These are phyloP conservation scores for Lithophane leautieri DNA, from an alignment of 2,888 invertebrate species.

Conservation along the genomic window DNA sequence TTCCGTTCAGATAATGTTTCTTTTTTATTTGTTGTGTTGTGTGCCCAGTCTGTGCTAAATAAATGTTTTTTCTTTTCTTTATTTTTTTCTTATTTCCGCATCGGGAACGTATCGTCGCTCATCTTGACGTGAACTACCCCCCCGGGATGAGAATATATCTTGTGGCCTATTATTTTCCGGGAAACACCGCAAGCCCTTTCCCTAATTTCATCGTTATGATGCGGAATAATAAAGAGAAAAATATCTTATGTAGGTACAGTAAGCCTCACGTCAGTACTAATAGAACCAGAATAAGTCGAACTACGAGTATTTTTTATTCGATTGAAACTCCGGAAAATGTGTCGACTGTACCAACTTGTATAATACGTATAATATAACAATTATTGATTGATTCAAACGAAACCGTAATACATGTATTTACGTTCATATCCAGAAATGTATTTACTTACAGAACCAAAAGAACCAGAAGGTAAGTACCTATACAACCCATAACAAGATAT, in stretches of 20 bases:
- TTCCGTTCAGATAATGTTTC: too few relatives aligned
- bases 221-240: constrained; percentile 39
- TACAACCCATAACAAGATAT: neutral
- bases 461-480: too few relatives aligned
- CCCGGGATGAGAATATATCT: constrained; percentile 24
- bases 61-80: too few relatives aligned
- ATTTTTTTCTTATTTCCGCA: too few relatives aligned
- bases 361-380: too few relatives aligned
- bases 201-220: constrained; percentile 46
- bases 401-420: neutral
- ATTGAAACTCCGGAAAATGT: neutral
- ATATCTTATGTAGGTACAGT: neutral
- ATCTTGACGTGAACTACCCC: constrained; percentile 37
- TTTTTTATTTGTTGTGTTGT: too few relatives aligned
- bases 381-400: neutral
- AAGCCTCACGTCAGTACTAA: neutral
- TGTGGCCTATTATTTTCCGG: constrained; percentile 46
- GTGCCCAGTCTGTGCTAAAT: too few relatives aligned
- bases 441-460: neutral
- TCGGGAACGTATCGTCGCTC: constrained; percentile 8
- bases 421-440: neutral
- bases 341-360: too few relatives aligned
- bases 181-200: constrained; percentile 34
- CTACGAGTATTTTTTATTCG: too few relatives aligned
- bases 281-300: too few relatives aligned